Evolutionary conservation across 2,888 invertebrate species (phyloP).

Genomic region (Zygothrica quintamaculata): DNA sequence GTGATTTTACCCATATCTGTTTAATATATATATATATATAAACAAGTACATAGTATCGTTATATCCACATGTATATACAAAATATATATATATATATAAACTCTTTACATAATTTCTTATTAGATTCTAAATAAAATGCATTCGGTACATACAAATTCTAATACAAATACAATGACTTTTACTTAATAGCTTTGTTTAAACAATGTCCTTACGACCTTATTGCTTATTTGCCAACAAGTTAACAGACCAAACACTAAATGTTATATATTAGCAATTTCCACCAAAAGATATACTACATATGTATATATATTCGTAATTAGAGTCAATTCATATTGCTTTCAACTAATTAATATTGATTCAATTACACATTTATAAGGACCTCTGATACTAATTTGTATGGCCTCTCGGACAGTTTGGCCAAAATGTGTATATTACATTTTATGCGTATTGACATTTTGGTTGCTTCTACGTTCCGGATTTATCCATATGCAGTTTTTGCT

Average conservation of each 20-base stretch:
- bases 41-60: neutral
- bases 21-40: neutral
- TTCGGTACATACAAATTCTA: no score
- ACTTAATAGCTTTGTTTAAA: no score
- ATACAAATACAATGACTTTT: no score
- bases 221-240: no score
- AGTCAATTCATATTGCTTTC: conserved; percentile 67
- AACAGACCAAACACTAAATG: no score
- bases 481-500: conserved; percentile 47
- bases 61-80: neutral
- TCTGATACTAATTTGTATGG: conserved; percentile 2
- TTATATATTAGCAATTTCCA: conserved; percentile 41
- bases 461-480: conserved; percentile 33
- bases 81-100: no score
- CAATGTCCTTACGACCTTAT: no score
- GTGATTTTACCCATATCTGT: conserved; percentile 18
- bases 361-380: conserved; percentile 53
- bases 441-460: conserved; percentile 35
- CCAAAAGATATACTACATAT: conserved; percentile 27
- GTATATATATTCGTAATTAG: conserved; percentile 34
- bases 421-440: conserved; percentile 34
- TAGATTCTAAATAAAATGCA: no score
- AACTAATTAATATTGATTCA: conserved; percentile 64
- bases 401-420: conserved; percentile 2
- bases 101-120: neutral